Evolutionary conservation across 2,888 invertebrate species (phyloP).

Genomic region (Smittia sp.): DNA sequence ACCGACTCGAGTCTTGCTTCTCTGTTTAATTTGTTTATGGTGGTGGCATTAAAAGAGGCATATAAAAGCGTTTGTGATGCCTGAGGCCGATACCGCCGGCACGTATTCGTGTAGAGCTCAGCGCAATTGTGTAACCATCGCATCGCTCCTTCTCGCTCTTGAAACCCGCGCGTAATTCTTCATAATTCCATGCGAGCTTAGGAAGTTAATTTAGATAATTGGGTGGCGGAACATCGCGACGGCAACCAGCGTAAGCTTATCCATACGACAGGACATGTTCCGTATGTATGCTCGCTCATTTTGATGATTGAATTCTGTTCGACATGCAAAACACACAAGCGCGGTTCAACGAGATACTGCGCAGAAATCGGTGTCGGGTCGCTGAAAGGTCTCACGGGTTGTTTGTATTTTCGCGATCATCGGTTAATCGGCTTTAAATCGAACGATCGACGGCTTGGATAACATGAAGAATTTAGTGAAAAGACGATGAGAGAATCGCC

Average conservation of each 20-base stretch:
- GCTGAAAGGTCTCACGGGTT: not conserved
- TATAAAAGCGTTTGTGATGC: slow-evolving; percentile 11
- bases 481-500: no score
- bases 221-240: not conserved
- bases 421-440: no score
- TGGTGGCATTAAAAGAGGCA: slow-evolving; percentile 21
- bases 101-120: not conserved
- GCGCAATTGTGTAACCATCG: slow-evolving; percentile 15
- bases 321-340: not conserved
- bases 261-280: not conserved
- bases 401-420: no score
- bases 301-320: not conserved
- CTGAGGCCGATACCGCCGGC: slow-evolving; percentile 15
- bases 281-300: not conserved
- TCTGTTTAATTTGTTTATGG: slow-evolving; percentile 33
- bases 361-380: not conserved
- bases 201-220: slow-evolving; percentile 12
- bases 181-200: not conserved
- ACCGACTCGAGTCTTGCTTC: slow-evolving; percentile 30
- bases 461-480: no score
- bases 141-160: not conserved
- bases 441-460: no score
- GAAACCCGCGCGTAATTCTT: not conserved
- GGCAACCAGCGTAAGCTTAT: not conserved
- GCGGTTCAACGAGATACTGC: not conserved